A percentile compares a stretch with the other conserved stretches of the same genome.
Conservation (phyloP, 2,113 vertebrate species). For the Condylura cristata region DNA sequence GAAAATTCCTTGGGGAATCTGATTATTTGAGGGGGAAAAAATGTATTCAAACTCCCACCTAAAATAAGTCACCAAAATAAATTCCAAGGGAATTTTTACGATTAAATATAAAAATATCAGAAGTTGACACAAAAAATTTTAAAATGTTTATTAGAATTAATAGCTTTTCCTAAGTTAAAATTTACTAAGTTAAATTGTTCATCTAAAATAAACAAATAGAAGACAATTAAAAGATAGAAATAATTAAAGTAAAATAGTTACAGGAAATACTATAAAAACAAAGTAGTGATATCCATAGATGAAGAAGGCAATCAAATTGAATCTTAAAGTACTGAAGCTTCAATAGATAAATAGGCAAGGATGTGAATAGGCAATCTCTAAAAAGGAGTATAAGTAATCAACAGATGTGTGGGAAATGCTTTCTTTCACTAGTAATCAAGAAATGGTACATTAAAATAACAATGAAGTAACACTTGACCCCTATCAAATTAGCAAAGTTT, state of each 20-base stretch:
- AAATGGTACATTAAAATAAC: slow-evolving; percentile 29
- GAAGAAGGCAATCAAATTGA: not conserved
- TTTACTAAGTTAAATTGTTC: not conserved
- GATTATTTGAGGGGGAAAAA: not conserved
- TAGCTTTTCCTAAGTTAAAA: not conserved
- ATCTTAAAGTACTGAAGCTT: not conserved
- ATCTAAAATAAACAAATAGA: slow-evolving; percentile 32
- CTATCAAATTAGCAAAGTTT: slow-evolving; percentile 53
- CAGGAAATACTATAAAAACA: not conserved
- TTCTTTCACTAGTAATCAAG: slow-evolving; percentile 46
- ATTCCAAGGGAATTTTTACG: not conserved
- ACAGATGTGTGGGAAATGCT: slow-evolving; percentile 50
- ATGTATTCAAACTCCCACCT: not conserved
- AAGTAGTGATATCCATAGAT: not conserved
- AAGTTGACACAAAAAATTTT: slow-evolving; percentile 29
- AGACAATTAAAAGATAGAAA: not conserved
- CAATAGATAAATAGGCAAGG: not conserved
- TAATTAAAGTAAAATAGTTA: not conserved
- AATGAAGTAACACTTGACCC: slow-evolving; percentile 43
- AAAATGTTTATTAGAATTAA: slow-evolving; percentile 18
- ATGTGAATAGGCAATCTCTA: slow-evolving; percentile 7
- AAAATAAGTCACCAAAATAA: slow-evolving; percentile 34
- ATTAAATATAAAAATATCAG: not conserved
- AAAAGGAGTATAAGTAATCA: slow-evolving; percentile 48
- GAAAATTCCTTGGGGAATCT: not conserved